phyloP scores from a whole-genome alignment of 1,140 invertebrate genomes.

The Galendromus occidentalis region DNA sequence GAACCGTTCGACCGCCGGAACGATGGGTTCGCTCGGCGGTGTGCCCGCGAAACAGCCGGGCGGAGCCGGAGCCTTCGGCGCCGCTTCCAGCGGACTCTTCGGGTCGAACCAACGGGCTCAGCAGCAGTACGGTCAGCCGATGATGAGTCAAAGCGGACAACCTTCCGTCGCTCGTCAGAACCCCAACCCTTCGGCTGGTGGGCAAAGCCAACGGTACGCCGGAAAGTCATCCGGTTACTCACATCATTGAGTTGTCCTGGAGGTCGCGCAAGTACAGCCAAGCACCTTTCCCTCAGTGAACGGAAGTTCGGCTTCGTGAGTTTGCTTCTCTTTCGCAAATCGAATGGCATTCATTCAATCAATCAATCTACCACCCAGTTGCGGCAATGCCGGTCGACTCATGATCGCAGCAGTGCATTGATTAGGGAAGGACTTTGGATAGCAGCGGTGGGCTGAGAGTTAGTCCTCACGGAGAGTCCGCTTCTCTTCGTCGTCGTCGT shows the following conservation, averaged over 20 bases:
- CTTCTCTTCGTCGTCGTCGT: too few species aligned
- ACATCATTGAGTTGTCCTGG: background rate
- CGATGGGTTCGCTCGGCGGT: background rate
- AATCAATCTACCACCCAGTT: too few species aligned
- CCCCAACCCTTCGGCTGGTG: background rate
- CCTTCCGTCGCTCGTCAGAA: background rate
- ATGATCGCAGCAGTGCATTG: too few species aligned
- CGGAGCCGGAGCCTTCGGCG: background rate
- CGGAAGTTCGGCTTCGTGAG: too few species aligned
- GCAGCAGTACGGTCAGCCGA: background rate
- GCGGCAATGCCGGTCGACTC: too few species aligned
- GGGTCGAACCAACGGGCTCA: background rate
- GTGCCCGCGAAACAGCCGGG: background rate
- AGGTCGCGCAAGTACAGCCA: too few species aligned
- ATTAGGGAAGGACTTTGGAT: too few species aligned
- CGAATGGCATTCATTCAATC: too few species aligned
- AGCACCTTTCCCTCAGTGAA: too few species aligned
- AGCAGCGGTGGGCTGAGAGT: too few species aligned
- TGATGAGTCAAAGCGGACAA: background rate
- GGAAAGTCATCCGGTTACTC: constrained; percentile 5
- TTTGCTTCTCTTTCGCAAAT: too few species aligned
- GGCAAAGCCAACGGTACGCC: constrained; percentile 5
- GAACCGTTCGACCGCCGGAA: background rate
- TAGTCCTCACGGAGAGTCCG: too few species aligned
- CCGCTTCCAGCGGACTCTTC: background rate